A percentile compares a stretch with the other conserved stretches of the same genome.
These are phyloP conservation scores for Achroia grisella DNA, from an alignment of 1,140 invertebrate species.

Conservation along the genomic window DNA sequence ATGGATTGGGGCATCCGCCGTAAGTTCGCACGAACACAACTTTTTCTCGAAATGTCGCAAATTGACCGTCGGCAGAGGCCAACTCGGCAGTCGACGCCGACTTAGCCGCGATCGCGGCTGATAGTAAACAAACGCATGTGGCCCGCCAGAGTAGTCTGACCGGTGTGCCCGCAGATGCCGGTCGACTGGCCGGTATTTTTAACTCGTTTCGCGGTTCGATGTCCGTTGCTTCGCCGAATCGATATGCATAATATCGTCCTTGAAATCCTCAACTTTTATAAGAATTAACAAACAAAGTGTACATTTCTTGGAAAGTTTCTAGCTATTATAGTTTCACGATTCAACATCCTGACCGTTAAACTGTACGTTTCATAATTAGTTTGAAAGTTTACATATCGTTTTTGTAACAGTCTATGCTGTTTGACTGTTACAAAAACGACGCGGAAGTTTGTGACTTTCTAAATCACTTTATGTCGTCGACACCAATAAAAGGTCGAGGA, in stretches of 20 bases:
- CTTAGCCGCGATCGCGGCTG: conserved; percentile 39
- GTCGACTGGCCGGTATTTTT: conserved; percentile 62
- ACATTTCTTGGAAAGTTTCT: conserved; percentile 24
- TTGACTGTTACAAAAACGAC: conserved; percentile 27
- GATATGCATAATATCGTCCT: conserved; percentile 65
- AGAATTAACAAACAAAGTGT: conserved; percentile 32
- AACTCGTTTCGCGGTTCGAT: conserved; percentile 70
- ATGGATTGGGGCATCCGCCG: conserved; percentile 89
- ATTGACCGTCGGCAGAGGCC: conserved; percentile 15
- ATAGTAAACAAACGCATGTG: conserved; percentile 73
- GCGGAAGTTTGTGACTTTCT: conserved; percentile 35
- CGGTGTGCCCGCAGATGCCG: conserved; percentile 63
- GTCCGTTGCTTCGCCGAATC: conserved; percentile 65
- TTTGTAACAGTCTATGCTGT: too few relatives aligned
- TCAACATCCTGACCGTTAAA: conserved; percentile 8
- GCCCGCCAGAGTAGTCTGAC: conserved; percentile 50
- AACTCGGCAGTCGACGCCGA: conserved; percentile 21
- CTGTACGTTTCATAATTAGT: conserved; percentile 35
- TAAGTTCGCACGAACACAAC: conserved; percentile 72
- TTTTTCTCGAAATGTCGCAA: conserved; percentile 24
- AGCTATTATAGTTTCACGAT: conserved; percentile 10
- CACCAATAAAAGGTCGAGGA: conserved; percentile 26
- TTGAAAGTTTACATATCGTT: conserved; percentile 49
- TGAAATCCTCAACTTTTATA: conserved; percentile 40
- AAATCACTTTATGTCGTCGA: conserved; percentile 33